Evolutionary conservation across 2,888 invertebrate species (phyloP), one percentile per base, ranked within the genome.

Genomic region (Eledona agricola): DNA sequence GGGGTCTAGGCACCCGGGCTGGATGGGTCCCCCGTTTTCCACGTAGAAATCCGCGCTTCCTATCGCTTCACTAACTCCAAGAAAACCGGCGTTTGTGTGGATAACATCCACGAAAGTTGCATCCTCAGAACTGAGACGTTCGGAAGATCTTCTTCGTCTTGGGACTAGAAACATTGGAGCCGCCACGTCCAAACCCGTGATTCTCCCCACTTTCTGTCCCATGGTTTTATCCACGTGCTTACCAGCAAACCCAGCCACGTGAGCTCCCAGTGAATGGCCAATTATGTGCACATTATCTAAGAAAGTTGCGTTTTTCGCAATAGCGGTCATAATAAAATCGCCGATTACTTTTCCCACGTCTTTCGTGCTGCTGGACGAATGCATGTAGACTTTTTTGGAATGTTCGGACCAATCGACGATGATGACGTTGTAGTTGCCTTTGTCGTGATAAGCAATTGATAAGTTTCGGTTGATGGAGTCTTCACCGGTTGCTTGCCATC

Each of bases 181-280:
- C 3, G 65, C 66, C 3, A 60, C 63, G 45, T 66, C 66, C 40
- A 66, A 52, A 9, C 59, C 66, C 9, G 66, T 65, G 19, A 66
- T 66, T 31, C 65, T 58, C 3, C 59, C 61, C 5, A 65, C 35
- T 37, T 57, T 60, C 1, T 1, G 10, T 4, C 62, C 59, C 0
- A 55, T 58, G 10, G 47, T 38, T 5, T 42, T 20, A 4, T 34
- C 31, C 17, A 66, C 46, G n/a, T 43, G 35, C 29, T 64, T 54
- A 6, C 64, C 66, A 5, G 59, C 56, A 35, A 66, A 64, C 5
- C 61, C 64, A 4, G 63, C 47, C 10, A 64, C 54, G 35, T 66
- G 66, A 3, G 63, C 64, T 3, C 66, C 66, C 7, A 66, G 40
- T 4, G 66, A 66, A 51, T 64, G 63, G 3, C 66, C 66, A 11